These are phyloP conservation scores for Salvelinus sp. DNA, from an alignment of 2,113 vertebrate genomes.

Conservation along the genomic window DNA sequence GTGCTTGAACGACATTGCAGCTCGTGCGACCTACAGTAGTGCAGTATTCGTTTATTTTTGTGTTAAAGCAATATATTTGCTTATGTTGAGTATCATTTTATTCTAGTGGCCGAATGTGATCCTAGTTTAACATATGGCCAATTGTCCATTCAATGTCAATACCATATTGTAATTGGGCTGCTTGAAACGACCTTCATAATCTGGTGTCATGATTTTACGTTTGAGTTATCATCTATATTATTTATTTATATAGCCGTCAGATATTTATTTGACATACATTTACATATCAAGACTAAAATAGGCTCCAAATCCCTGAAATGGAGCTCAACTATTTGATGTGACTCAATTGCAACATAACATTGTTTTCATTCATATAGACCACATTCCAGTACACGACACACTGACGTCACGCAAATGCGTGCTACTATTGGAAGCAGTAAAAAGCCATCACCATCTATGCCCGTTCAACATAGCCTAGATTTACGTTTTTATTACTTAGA, in stretches of 20 bases:
- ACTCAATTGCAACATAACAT: not conserved
- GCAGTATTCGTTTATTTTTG: not conserved
- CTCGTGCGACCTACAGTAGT: not conserved
- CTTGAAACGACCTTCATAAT: constrained; percentile 19
- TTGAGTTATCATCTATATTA: not conserved
- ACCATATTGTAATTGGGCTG: not conserved
- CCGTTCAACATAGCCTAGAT: too few species aligned
- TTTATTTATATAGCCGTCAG: not conserved
- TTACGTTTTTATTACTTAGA: too few species aligned
- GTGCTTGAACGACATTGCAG: constrained; percentile 48
- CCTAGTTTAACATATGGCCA: not conserved
- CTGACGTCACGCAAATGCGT: constrained; percentile 23
- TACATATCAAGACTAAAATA: not conserved
- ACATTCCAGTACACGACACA: constrained; percentile 17
- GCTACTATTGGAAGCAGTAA: too few species aligned
- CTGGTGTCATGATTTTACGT: constrained; percentile 7
- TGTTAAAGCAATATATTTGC: not conserved
- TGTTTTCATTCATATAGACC: not conserved
- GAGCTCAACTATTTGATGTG: too few species aligned
- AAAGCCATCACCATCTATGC: too few species aligned
- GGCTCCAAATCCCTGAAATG: too few species aligned
- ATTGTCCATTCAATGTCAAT: not conserved
- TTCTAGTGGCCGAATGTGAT: not conserved
- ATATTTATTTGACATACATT: too few species aligned
- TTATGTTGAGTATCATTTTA: not conserved